Base-by-base conservation (phyloP, 2,797 vertebrate species). In the Oreochromis mossambicus region DNA sequence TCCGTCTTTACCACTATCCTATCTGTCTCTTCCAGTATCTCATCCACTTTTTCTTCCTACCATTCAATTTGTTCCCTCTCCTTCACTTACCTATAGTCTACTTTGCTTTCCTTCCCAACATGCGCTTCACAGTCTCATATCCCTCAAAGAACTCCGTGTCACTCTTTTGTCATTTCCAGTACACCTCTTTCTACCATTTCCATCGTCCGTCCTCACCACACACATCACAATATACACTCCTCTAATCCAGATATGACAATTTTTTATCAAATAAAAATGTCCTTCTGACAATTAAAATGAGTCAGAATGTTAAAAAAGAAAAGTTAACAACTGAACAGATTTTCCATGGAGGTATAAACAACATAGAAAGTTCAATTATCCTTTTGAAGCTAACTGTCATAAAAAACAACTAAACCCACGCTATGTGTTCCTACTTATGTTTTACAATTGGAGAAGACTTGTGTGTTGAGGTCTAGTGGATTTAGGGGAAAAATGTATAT, bases 1-100 rank as follows among this genome's bases (percentile, higher is more conserved):
- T 88, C 79, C 52, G 52, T 93, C 90, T 92, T 91, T 82, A 88
- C 85, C 50, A 76, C 90, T 83, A 87, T 85, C 82, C 87, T 82
- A 68, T 92, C 90, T 87, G 92, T 93, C 90, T 92, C 88, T 86
- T 91, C 82, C 86, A 91, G 61, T 92, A 79, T 88, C 78, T 89
- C 88, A 63, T 79, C 77, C 68, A 36, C 86, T 88, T 88, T 89
- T 89, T 92, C 89, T 90, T 89, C 77, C 78, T 76, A 84, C 88
- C 80, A 79, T 89, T 93, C 88, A 89, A 90, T 92, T 92, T 91
- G 89, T 84, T 86, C 88, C 51, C 86, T 82, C 83, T 83, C 66
- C 63, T 79, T 91, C 88, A 86, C 88, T 90, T 76, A 85, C 87
- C 81, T 55, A 68, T 61, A 21, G 46, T 83, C 68, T 36, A 34